Percentiles rank a stretch among this genome's conserved stretches.
phyloP scores from a whole-genome alignment of 1,140 invertebrate genomes.

The Drosophila equinoxialis region DNA sequence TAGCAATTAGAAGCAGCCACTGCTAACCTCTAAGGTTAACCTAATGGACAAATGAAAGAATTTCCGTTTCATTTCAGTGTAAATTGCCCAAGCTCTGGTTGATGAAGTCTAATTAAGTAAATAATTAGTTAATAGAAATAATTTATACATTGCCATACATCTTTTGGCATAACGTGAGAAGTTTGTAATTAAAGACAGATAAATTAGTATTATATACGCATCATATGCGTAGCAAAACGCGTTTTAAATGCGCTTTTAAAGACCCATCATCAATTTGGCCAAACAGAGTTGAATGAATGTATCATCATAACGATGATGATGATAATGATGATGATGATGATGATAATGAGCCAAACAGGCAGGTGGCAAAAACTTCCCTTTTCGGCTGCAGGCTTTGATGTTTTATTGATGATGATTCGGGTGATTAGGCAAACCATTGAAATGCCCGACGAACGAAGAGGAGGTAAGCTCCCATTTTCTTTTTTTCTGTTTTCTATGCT shows the following conservation, averaged over 20 bases:
- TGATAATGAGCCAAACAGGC: constrained; percentile 59
- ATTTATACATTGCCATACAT: constrained; percentile 11
- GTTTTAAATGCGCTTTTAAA: constrained; percentile 73
- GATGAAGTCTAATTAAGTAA: constrained; percentile 29
- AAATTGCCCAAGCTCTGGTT: not conserved
- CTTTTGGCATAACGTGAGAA: not conserved
- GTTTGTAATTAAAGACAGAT: not conserved
- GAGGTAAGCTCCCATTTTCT: not conserved
- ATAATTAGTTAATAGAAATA: constrained; percentile 25
- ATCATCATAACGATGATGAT: not conserved
- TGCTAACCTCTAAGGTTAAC: not conserved
- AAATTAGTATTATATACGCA: constrained; percentile 50
- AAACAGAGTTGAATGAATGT: constrained; percentile 11
- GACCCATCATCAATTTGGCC: constrained; percentile 45
- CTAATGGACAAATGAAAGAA: not conserved
- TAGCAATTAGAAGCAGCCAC: not conserved
- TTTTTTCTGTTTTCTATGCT: constrained; percentile 21
- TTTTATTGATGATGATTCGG: constrained; percentile 75
- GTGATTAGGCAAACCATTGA: constrained; percentile 55
- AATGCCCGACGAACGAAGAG: not conserved
- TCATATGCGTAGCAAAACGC: constrained; percentile 56
- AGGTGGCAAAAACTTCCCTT: constrained; percentile 49
- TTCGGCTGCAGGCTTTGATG: constrained; percentile 59
- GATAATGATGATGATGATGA: not conserved
- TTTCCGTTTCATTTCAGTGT: not conserved